Evolutionary conservation across 2,797 vertebrate genomes (phyloP), one percentile per base, ranked within the genome.

Genomic region (Enteromius argenteus): DNA sequence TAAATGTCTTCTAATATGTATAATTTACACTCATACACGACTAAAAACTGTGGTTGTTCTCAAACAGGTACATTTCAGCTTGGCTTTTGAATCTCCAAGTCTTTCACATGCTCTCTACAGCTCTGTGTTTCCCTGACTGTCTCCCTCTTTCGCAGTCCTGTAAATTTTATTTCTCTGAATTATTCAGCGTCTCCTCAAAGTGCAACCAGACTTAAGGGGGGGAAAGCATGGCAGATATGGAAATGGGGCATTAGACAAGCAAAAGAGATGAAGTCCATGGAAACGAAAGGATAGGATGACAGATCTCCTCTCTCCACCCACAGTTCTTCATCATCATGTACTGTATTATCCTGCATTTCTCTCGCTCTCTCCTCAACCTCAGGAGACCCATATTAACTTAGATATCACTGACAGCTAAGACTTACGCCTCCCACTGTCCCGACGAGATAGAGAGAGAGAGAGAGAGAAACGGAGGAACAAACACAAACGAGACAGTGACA

Each of bases 321-420:
- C 69, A 64, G 32, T 71, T 81, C 79, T 81, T 81, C 69, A 75
- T 82, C 80, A 74, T 75, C 42, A 64, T 75, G 51, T 53, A 75
- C 56, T 49, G n/a, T 74, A 66, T 83, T 66, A 75, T 83, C 46
- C 60, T 83, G 44, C 9, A 27, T 64, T 27, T 68, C 82, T 79
- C 82, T 56, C 39, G 39, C 51, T 84, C 75, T 84, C 83, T 71
- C 75, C 14, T 7, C 42, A 79, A 42, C 56, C 49, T 30, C 30
- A 72, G 66, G 75, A 81, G 58, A 75, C 56, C 39, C 68, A 81
- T 35, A 37, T 66, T 79, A 79, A 84, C 56, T 73, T 64, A 44
- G 72, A 75, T 44, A 67, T 76, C 53, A 85, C 42, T 11, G 78
- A 85, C n/a, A 76, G 84, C 67, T 72, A 71, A 71, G 67, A 72